phyloP scores from a whole-genome alignment of 1,140 invertebrate species.

The Drosophila arawakana region DNA sequence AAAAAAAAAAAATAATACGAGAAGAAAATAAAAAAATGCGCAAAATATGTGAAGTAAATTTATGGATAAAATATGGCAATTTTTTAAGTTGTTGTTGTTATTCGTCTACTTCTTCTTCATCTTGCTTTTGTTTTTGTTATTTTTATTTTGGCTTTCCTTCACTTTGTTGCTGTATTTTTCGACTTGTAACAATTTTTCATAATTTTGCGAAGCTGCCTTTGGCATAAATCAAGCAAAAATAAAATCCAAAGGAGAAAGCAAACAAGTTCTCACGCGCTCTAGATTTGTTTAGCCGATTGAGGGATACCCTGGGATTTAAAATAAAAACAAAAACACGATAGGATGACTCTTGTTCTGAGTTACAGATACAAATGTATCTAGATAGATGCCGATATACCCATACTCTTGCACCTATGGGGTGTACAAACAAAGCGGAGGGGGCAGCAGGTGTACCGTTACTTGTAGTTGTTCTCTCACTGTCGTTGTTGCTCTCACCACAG shows the following conservation, averaged over 20 bases:
- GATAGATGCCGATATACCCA: no score
- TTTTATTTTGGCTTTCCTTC: slow-evolving; percentile 26
- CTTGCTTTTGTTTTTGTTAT: slow-evolving; percentile 6
- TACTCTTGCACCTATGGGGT: no score
- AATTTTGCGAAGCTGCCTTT: slow-evolving; percentile 65
- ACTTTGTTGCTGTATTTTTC: slow-evolving; percentile 50
- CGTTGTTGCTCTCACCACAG: slow-evolving; percentile 17
- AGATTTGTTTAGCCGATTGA: no score
- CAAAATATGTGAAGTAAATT: slow-evolving; percentile 54
- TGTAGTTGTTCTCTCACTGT: slow-evolving; percentile 7
- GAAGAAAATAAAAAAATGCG: slow-evolving; percentile 1
- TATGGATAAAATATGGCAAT: slow-evolving; percentile 78
- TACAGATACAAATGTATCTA: no score
- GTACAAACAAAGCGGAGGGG: no score
- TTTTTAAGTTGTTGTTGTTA: slow-evolving; percentile 58
- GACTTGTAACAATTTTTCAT: slow-evolving; percentile 78
- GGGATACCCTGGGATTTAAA: no score
- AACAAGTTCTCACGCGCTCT: no score
- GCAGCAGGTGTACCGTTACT: no score
- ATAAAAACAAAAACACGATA: background rate
- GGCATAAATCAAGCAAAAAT: slow-evolving; percentile 72
- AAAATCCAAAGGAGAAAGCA: background rate
- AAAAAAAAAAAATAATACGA: no score
- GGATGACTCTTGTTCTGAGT: background rate
- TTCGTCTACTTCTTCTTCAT: slow-evolving; percentile 6